A percentile compares a stretch with the other conserved stretches of the same genome.
These are phyloP conservation scores for Diadema setosum DNA, from an alignment of 35 echinoderm and acorn worm genomes.

Conservation along the genomic window DNA sequence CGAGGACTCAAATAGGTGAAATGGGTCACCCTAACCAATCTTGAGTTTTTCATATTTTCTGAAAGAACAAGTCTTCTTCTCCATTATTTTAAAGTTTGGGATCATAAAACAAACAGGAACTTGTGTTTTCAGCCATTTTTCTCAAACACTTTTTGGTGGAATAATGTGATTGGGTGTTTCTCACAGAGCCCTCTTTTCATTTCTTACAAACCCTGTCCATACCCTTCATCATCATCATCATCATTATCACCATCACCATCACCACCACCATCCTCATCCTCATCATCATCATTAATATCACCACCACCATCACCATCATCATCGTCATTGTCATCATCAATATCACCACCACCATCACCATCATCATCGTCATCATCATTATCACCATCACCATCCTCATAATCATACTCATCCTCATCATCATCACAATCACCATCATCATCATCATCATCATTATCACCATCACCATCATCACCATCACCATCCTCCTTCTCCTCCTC, in stretches of 20 bases:
- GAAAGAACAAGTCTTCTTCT: no score
- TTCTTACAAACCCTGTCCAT: no score
- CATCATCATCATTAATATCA: background rate
- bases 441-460: background rate
- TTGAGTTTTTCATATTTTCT: no score
- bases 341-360: background rate
- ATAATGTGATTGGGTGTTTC: no score
- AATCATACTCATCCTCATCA: background rate
- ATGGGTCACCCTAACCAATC: no score
- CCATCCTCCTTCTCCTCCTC: background rate
- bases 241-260: background rate
- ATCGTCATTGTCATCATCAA: background rate
- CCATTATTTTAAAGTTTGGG: no score
- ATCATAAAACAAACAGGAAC: no score
- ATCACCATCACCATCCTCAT: background rate
- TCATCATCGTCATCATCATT: background rate
- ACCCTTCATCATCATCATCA: background rate
- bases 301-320: background rate
- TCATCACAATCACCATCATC: background rate
- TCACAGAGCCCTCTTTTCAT: no score
- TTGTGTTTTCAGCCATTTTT: no score
- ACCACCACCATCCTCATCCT: background rate
- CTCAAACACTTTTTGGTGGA: no score
- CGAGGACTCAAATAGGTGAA: no score
- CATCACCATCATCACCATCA: background rate